Conservation (phyloP, 2,888 invertebrate species). For the Alviniconcha strummeri region DNA sequence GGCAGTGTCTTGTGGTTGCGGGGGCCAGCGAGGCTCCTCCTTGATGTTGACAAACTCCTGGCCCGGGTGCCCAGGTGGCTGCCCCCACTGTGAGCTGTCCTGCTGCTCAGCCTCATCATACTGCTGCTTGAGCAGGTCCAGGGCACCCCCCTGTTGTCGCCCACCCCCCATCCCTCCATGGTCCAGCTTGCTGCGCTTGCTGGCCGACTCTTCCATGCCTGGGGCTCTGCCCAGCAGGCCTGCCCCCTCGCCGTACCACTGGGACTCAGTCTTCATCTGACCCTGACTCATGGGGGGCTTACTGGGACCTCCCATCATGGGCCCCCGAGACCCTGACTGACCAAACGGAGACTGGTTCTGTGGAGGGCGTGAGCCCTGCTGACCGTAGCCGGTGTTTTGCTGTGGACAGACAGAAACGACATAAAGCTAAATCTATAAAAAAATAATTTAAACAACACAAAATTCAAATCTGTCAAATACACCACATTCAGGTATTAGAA, state of each 20-base stretch:
- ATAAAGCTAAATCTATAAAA: no score
- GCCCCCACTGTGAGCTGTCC: conserved; percentile 15
- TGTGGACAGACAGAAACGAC: background rate
- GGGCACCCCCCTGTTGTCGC: conserved; percentile 57
- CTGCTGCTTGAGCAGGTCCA: conserved; percentile 70
- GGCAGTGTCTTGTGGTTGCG: background rate
- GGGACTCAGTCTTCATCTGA: conserved; percentile 36
- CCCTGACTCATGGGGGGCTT: conserved; percentile 37
- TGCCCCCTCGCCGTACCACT: conserved; percentile 33
- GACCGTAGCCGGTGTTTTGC: conserved; percentile 9
- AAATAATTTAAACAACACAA: no score
- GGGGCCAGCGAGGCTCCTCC: conserved; percentile 43
- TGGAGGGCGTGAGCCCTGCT: conserved; percentile 3
- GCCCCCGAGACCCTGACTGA: background rate
- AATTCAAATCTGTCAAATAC: no score
- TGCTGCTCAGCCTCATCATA: conserved; percentile 58
- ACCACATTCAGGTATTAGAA: no score
- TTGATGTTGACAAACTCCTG: conserved; percentile 35
- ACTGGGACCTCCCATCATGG: conserved; percentile 13
- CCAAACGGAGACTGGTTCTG: background rate
- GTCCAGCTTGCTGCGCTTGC: conserved; percentile 48
- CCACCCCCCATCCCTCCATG: background rate
- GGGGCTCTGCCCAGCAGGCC: conserved; percentile 29
- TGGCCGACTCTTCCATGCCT: conserved; percentile 48
- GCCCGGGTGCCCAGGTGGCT: background rate